Evolutionary conservation across 2,113 vertebrate genomes (phyloP), one percentile per base, ranked within the genome.

Genomic region (Puntigrus tetrazona): DNA sequence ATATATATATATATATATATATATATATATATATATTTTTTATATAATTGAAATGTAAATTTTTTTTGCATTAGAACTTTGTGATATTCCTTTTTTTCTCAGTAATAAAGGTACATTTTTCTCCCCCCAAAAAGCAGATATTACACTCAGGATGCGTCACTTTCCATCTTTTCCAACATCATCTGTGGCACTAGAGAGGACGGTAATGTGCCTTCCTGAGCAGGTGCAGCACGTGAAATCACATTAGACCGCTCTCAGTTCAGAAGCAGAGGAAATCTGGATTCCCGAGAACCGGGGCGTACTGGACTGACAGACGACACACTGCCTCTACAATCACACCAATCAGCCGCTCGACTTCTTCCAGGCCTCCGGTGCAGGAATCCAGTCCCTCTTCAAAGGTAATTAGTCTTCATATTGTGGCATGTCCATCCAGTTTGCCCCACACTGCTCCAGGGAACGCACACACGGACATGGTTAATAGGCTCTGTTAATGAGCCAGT

Each of bases 401-500:
- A 94, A 94, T 94, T 94, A 94, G 91, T 94, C 93, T 94, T 94
- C 91, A 93, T 94, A 94, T 92, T 93, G 93, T 92, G 90, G 91
- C 90, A 92, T 92, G 93, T 94, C 91, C 93, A 92, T 94, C 91
- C 92, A 92, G 92, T 89, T 89, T 91, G 92, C 88, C 91, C 91
- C 91, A 89, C 83, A 87, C 88, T 91, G 91, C 94, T 93, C 91
- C 86, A 86, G 93, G 92, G 93, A 93, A 89, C 67, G 91, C 91
- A 92, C 92, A 93, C 92, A 91, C 92, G 93, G 93, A 94, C 94
- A 92, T 92, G 93, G 93, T 92, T 94, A 94, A 95, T 95, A 94
- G 93, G 93, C 91, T 93, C 92, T 90, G 93, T 93, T 95, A 94
- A 95, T 94, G 94, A 94, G 93, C 94, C 94, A 90, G 93, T 94